phyloP scores from a whole-genome alignment of 2,797 vertebrate genomes.

The Hafferia zeledoni region DNA sequence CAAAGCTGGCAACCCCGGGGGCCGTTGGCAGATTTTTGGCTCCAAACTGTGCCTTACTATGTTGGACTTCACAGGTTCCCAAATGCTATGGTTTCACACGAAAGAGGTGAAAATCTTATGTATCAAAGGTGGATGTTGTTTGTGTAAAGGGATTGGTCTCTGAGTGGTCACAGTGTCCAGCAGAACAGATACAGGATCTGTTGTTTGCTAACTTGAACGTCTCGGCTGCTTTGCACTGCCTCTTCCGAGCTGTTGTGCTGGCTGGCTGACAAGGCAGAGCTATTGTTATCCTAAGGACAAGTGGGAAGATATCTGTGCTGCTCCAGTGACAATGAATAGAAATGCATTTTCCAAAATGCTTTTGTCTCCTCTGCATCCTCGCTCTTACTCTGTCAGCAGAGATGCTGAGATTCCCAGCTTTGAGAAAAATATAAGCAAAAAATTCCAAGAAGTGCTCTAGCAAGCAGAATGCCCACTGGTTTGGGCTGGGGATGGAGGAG shows the following conservation, averaged over 20 bases:
- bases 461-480: not conserved
- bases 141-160: not conserved
- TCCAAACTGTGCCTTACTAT: not conserved
- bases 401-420: not conserved
- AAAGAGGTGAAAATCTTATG: not conserved
- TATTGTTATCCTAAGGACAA: slow-evolving; percentile 35
- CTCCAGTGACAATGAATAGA: not conserved
- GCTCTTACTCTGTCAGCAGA: not conserved
- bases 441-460: not conserved
- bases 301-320: slow-evolving; percentile 18
- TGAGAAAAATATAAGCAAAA: not conserved
- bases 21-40: slow-evolving; percentile 53
- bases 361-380: slow-evolving; percentile 3
- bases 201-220: not conserved
- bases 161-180: not conserved
- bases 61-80: not conserved
- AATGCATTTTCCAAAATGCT: not conserved
- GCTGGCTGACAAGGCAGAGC: slow-evolving; percentile 18
- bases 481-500: not conserved
- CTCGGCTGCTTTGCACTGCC: not conserved
- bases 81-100: not conserved
- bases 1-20: slow-evolving; percentile 22
- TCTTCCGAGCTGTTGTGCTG: not conserved
- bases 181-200: not conserved
- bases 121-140: not conserved